Conservation (phyloP, 2,113 vertebrate genomes). For the Copsychus sechellarum region DNA sequence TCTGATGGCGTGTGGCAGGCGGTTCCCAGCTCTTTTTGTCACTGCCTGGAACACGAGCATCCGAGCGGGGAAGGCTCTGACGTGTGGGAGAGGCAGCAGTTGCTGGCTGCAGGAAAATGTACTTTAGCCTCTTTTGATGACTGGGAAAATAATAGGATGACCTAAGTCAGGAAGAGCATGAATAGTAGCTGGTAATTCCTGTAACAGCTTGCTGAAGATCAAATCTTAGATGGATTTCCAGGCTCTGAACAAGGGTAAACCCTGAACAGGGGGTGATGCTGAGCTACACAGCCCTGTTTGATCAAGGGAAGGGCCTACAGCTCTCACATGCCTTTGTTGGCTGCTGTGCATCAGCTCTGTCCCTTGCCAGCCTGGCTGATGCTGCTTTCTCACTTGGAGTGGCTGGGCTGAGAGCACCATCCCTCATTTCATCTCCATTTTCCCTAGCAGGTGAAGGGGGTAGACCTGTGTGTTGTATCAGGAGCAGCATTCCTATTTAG, state of each 20-base stretch:
- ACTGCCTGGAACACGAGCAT: background rate
- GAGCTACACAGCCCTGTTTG: background rate
- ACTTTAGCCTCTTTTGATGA: background rate
- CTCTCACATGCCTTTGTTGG: background rate
- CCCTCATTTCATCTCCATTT: background rate
- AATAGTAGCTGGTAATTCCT: conserved; percentile 29
- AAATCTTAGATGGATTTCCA: conserved; percentile 21
- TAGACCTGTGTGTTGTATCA: background rate
- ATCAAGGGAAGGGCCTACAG: background rate
- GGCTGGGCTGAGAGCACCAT: background rate
- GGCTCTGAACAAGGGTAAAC: background rate
- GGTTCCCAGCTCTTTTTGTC: background rate
- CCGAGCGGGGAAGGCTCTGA: background rate
- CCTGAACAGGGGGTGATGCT: background rate
- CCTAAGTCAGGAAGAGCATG: conserved; percentile 41
- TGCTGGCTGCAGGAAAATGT: background rate
- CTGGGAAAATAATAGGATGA: conserved; percentile 42
- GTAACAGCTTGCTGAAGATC: conserved; percentile 4
- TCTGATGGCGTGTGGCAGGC: background rate
- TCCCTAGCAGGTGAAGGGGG: background rate
- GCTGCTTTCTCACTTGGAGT: background rate
- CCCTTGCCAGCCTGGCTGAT: background rate
- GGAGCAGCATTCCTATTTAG: background rate
- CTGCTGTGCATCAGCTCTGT: background rate
- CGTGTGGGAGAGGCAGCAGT: background rate